phyloP scores from a whole-genome alignment of 2,113 vertebrate species.

The Perca fluviatilis region DNA sequence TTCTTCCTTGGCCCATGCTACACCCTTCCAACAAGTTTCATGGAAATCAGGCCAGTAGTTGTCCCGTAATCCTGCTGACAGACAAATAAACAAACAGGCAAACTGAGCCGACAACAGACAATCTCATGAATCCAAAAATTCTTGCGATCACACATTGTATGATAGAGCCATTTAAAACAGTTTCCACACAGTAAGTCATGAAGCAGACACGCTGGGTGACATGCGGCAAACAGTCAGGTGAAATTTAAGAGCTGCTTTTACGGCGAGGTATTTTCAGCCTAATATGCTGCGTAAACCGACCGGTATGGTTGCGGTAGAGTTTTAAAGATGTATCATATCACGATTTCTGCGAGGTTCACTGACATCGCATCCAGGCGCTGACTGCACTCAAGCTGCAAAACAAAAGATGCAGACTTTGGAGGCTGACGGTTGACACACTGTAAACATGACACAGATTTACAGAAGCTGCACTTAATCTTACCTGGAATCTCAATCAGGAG shows the following conservation, averaged over 20 bases:
- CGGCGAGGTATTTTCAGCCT: slow-evolving; percentile 41
- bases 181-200: slow-evolving; percentile 14
- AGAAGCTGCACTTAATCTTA: slow-evolving; percentile 53
- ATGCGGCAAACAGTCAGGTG: neutral
- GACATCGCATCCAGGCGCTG: neutral
- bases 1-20: no score
- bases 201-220: neutral
- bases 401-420: slow-evolving; percentile 4
- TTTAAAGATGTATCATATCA: slow-evolving; percentile 38
- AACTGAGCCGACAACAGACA: no score
- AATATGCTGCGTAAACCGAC: slow-evolving; percentile 14
- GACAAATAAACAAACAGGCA: no score
- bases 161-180: no score
- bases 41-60: no score
- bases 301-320: slow-evolving; percentile 28
- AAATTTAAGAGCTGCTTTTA: slow-evolving; percentile 28
- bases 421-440: slow-evolving; percentile 24
- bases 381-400: slow-evolving; percentile 26
- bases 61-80: no score
- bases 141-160: neutral
- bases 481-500: slow-evolving; percentile 69
- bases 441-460: slow-evolving; percentile 60
- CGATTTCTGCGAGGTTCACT: neutral
- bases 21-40: no score
- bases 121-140: neutral